Percentiles rank a stretch among this genome's conserved stretches.
phyloP scores from a whole-genome alignment of 2,113 vertebrate species.

The Passerina amoena region DNA sequence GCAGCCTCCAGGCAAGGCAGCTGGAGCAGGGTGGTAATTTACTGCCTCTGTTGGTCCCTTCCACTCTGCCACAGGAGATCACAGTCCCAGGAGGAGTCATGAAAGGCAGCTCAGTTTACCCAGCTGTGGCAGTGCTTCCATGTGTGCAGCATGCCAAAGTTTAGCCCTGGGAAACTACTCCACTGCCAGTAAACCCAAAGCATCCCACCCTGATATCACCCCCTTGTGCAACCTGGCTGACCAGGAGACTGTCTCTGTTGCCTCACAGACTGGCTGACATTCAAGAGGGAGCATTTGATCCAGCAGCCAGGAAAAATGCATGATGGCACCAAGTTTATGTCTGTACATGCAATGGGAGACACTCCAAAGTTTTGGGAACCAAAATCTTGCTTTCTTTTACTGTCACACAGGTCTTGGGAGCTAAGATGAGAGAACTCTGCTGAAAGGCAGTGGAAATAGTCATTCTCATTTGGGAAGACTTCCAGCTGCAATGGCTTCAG shows the following conservation, averaged over 20 bases:
- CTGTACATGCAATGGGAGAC: not conserved
- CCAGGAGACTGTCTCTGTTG: not conserved
- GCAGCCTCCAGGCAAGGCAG: not conserved
- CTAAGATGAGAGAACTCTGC: not conserved
- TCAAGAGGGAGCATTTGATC: not conserved
- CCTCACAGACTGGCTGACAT: not conserved
- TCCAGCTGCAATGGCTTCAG: not conserved
- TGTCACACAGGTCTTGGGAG: not conserved
- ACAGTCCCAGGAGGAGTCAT: rapidly evolving
- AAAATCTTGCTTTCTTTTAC: not conserved
- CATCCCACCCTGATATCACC: not conserved
- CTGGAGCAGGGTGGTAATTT: not conserved
- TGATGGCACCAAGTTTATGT: not conserved
- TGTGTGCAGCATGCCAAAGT: not conserved
- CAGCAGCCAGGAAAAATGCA: not conserved
- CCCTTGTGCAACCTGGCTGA: not conserved
- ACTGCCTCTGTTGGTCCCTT: not conserved
- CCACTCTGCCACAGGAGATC: rapidly evolving
- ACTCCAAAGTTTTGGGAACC: not conserved
- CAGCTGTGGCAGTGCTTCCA: not conserved
- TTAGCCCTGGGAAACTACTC: not conserved
- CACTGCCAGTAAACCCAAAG: not conserved
- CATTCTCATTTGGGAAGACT: not conserved
- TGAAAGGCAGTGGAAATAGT: not conserved
- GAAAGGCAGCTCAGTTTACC: not conserved